Evolutionary conservation across 2,888 invertebrate genomes (phyloP).

Genomic region (Tenthredo amoena): DNA sequence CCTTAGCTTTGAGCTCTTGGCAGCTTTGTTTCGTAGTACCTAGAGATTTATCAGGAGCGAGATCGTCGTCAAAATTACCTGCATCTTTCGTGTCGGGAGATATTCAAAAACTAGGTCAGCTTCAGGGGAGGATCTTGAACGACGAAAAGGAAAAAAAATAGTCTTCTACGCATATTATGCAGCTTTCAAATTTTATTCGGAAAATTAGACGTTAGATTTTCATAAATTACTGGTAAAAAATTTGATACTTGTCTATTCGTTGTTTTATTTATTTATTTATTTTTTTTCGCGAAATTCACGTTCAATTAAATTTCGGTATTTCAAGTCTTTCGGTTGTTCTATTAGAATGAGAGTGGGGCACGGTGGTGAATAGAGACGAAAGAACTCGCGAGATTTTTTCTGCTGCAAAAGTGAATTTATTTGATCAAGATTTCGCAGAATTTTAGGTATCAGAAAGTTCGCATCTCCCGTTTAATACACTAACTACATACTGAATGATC

Average conservation of each 20-base stretch:
- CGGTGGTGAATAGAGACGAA: neutral
- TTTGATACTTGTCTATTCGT: neutral
- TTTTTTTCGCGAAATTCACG: neutral
- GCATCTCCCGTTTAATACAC: neutral
- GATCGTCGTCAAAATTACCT: neutral
- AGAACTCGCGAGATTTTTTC: neutral
- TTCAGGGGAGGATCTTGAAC: neutral
- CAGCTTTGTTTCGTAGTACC: neutral
- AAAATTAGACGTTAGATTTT: neutral
- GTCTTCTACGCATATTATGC: neutral
- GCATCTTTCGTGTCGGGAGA: neutral
- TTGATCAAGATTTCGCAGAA: neutral
- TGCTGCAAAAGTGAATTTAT: neutral
- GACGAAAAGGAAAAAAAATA: neutral
- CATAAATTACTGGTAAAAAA: neutral
- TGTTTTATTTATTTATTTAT: neutral
- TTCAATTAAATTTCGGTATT: neutral
- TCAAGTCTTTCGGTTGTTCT: neutral
- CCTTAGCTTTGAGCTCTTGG: neutral
- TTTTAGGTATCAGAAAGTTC: neutral
- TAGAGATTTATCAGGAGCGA: neutral
- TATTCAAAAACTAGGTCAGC: neutral
- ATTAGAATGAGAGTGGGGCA: neutral
- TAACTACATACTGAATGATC: neutral
- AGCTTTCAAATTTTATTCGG: neutral